Evolutionary conservation across 2,113 vertebrate genomes (phyloP).

Genomic region (Clupea harengus): DNA sequence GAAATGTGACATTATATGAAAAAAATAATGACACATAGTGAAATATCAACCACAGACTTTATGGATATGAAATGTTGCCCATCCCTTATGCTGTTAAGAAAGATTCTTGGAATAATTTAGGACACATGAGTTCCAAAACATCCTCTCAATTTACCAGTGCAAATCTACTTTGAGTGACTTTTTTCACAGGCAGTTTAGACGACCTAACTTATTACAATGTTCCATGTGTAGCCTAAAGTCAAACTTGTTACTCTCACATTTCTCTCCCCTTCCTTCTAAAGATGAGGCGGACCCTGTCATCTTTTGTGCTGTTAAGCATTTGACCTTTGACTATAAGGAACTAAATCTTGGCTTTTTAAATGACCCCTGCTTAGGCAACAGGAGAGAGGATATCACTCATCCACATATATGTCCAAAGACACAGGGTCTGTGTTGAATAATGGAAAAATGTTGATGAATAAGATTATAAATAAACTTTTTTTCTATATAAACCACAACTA

Average conservation of each 20-base stretch:
- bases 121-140: background rate
- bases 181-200: background rate
- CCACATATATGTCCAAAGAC: background rate
- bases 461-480: background rate
- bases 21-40: too few relatives aligned
- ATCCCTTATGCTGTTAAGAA: background rate
- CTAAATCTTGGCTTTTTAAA: conserved; percentile 25
- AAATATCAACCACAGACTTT: background rate
- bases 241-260: background rate
- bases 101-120: background rate
- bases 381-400: conserved; percentile 16
- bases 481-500: background rate
- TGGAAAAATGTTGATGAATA: background rate
- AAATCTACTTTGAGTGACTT: background rate
- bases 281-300: background rate
- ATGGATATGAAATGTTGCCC: background rate
- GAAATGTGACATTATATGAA: too few relatives aligned
- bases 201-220: background rate
- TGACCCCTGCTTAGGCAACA: background rate
- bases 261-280: background rate
- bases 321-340: conserved; percentile 34
- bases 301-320: background rate
- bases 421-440: background rate
- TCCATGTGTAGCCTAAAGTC: background rate
- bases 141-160: background rate